phyloP scores from a whole-genome alignment of 2,888 invertebrate species.

The Rhingia rostrata region DNA sequence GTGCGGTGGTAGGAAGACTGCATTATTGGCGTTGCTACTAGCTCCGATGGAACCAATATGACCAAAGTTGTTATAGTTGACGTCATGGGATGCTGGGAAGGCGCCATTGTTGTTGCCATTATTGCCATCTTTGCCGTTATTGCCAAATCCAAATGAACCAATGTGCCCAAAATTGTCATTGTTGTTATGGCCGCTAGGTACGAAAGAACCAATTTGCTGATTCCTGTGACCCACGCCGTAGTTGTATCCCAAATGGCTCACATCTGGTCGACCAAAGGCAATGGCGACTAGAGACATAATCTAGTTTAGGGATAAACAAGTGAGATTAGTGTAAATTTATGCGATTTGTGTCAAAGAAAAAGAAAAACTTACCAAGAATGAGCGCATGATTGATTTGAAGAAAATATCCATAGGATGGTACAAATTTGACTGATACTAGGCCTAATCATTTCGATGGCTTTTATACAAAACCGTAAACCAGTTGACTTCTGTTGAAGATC shows the following conservation, averaged over 20 bases:
- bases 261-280: slow-evolving; percentile 50
- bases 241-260: slow-evolving; percentile 50
- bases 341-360: not conserved
- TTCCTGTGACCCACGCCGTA: slow-evolving; percentile 18
- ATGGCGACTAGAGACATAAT: slow-evolving; percentile 50
- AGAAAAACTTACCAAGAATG: slow-evolving; percentile 52
- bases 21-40: slow-evolving; percentile 17
- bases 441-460: slow-evolving; percentile 46
- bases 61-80: too few relatives aligned
- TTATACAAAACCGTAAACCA: slow-evolving; percentile 51
- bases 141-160: too few relatives aligned
- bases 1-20: slow-evolving; percentile 21
- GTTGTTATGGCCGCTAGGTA: too few relatives aligned
- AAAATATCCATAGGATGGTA: slow-evolving; percentile 59
- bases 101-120: too few relatives aligned
- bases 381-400: slow-evolving; percentile 54
- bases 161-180: too few relatives aligned
- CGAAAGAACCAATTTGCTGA: too few relatives aligned
- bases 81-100: too few relatives aligned
- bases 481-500: slow-evolving; percentile 34
- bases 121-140: too few relatives aligned
- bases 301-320: slow-evolving; percentile 18
- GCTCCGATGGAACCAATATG: not conserved
- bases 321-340: not conserved
- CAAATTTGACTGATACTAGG: slow-evolving; percentile 61